Evolutionary conservation across 2,888 invertebrate genomes (phyloP).

Genomic region (Chloroclystis v-ata): DNA sequence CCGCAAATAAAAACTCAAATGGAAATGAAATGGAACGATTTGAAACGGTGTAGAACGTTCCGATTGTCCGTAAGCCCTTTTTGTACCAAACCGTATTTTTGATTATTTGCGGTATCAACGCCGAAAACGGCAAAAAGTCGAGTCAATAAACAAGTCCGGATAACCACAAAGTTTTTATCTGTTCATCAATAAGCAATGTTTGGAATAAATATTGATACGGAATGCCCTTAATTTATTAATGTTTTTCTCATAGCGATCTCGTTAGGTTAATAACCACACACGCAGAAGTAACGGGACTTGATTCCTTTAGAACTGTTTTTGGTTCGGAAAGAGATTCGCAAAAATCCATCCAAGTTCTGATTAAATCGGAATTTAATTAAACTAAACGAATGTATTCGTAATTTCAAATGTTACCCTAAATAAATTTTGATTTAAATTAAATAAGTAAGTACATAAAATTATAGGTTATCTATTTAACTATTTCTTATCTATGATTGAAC

Average conservation of each 20-base stretch:
- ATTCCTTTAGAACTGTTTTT: neutral
- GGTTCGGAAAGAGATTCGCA: neutral
- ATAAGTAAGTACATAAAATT: too few species aligned
- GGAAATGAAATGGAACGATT: slow-evolving; percentile 70
- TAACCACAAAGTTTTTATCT: slow-evolving; percentile 34
- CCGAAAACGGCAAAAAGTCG: slow-evolving; percentile 37
- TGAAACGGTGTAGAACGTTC: slow-evolving; percentile 68
- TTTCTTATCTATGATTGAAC: slow-evolving; percentile 30
- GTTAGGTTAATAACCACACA: slow-evolving; percentile 28
- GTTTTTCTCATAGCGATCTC: slow-evolving; percentile 26
- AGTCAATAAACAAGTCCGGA: slow-evolving; percentile 41
- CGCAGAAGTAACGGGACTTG: slow-evolving; percentile 13
- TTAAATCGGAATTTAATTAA: too few species aligned
- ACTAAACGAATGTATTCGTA: too few species aligned
- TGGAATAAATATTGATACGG: slow-evolving; percentile 28
- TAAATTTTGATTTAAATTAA: too few species aligned
- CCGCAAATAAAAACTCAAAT: slow-evolving; percentile 64
- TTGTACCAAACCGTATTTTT: slow-evolving; percentile 51
- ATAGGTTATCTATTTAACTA: too few species aligned
- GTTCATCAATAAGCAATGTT: slow-evolving; percentile 30
- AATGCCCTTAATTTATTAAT: slow-evolving; percentile 26
- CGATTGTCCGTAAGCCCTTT: slow-evolving; percentile 64
- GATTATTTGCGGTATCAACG: slow-evolving; percentile 55
- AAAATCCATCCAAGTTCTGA: too few species aligned
- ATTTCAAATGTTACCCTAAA: too few species aligned